Evolutionary conservation across 2,113 vertebrate genomes (phyloP), one percentile per base, ranked within the genome.

Genomic region (Lates calcarifer): DNA sequence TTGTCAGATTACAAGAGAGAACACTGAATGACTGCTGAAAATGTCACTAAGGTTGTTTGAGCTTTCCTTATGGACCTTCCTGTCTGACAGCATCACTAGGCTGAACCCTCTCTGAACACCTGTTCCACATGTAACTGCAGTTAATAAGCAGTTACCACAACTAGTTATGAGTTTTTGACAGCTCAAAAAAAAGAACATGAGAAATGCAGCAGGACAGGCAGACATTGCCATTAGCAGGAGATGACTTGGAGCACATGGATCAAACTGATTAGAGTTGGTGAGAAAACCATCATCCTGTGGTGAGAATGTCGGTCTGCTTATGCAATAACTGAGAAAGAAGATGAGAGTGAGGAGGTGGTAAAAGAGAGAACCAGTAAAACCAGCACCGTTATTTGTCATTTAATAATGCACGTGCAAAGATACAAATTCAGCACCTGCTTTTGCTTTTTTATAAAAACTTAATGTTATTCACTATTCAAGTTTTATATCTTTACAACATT

Each of bases 271-370:
- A 63, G 65, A 83, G 51, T 79, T 67, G 66, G 55, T 55, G 47
- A 82, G 75, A 89, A 45, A 63, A 78, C 28, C 58, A 65, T 47
- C 60, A 74, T 35, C 66, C 71, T 88, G 78, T 84, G 66, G 78
- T 71, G 86, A 80, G 80, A 89, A 81, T 45, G 17, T 53, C 17
- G 0, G 74, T 22, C 29, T 72, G 79, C 72, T 91, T 87, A 89
- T 82, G 80, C 77, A 91, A 86, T 33, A 65, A 58, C 45, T 7
- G 57, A 28, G 49, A 82, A 77, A 69, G 37, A 74, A 88, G 31
- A 68, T 35, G 49, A 77, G 49, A 49, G 65, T 28, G 84, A 86
- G 69, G 66, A 83, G 79, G 79, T 78, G 75, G 60, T 18, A 43
- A n/a, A n/a, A 86, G 58, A 75, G 31, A 28, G 41, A 74, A 29